Percentiles rank a stretch among this genome's conserved stretches.
These are phyloP conservation scores for Lycophotia porphyrea DNA, from an alignment of 2,888 invertebrate species.

Conservation along the genomic window DNA sequence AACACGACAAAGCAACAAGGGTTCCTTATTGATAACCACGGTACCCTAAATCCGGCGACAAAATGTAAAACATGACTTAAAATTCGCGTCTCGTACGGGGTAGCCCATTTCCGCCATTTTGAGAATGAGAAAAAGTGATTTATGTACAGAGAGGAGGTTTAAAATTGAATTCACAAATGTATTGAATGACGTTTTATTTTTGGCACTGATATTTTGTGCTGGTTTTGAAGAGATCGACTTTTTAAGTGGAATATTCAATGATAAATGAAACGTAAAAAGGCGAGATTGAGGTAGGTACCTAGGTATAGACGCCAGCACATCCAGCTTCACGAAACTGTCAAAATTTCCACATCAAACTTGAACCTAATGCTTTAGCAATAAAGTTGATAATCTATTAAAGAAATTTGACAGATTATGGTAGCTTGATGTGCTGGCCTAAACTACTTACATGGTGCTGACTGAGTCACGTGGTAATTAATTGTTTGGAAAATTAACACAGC, in stretches of 20 bases:
- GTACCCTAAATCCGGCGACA: slow-evolving; percentile 49
- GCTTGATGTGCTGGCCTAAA: no score
- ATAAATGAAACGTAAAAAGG: neutral
- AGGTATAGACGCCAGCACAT: no score
- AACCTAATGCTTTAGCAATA: no score
- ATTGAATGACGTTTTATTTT: slow-evolving; percentile 44
- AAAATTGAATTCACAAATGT: slow-evolving; percentile 48
- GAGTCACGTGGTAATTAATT: neutral
- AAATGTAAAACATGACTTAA: slow-evolving; percentile 62
- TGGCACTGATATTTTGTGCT: slow-evolving; percentile 27
- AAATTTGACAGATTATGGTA: no score
- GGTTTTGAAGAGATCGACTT: neutral
- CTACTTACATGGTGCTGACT: neutral
- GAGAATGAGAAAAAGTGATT: slow-evolving; percentile 63
- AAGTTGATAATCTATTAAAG: no score
- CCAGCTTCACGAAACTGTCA: no score
- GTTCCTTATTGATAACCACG: neutral
- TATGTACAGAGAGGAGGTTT: slow-evolving; percentile 46
- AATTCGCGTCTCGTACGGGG: slow-evolving; percentile 62
- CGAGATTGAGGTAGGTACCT: neutral
- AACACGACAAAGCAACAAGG: neutral
- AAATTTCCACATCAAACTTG: no score
- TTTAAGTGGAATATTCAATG: neutral
- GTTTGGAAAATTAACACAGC: neutral
- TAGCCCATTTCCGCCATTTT: slow-evolving; percentile 60